Conservation (phyloP, 2,797 vertebrate species). For the Platyrinchus mystaceus region DNA sequence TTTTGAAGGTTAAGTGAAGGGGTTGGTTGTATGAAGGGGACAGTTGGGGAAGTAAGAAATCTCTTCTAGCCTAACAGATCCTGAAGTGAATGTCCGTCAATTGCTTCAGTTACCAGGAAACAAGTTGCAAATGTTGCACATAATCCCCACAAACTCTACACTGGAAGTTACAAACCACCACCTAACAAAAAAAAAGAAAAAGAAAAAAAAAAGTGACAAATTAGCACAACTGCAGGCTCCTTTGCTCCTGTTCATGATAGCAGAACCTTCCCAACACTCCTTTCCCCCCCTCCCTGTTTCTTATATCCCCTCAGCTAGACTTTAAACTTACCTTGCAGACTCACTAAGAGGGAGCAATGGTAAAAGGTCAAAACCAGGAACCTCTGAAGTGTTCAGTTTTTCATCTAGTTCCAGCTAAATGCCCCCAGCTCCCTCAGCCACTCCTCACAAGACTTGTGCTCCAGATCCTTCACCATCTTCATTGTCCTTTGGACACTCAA, state of each 20-base stretch:
- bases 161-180: neutral
- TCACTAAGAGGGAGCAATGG: neutral
- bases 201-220: neutral
- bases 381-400: neutral
- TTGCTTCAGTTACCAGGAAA: neutral
- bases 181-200: neutral
- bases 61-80: neutral
- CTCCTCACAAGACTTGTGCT: neutral
- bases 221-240: neutral
- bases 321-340: neutral
- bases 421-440: neutral
- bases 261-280: neutral
- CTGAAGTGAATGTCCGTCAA: neutral
- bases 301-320: neutral
- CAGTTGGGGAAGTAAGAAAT: neutral
- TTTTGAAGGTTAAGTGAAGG: neutral
- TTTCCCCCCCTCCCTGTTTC: neutral
- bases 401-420: neutral
- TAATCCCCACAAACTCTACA: neutral
- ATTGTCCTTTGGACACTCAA: neutral
- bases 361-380: neutral
- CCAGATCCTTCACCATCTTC: neutral
- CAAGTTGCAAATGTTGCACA: fast-evolving
- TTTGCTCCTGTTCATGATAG: neutral
- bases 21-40: neutral